A percentile compares a stretch with the other conserved stretches of the same genome.
Conservation (phyloP, 2,113 vertebrate species). For the Hiodon tergisus region DNA sequence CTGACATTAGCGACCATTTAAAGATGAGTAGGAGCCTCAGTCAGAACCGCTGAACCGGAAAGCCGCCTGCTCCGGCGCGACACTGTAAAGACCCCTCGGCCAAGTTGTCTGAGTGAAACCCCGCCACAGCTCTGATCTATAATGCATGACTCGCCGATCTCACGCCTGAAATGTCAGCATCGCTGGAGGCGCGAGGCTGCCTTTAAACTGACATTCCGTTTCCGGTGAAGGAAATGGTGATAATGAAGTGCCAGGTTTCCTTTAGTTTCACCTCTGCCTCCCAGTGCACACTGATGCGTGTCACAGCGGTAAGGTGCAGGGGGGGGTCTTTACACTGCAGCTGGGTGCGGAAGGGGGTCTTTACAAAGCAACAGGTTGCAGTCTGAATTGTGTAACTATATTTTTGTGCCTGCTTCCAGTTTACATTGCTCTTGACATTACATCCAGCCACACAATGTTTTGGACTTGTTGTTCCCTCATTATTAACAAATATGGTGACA, state of each 20-base stretch:
- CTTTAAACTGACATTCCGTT: background rate
- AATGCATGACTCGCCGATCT: conserved; percentile 37
- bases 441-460: background rate
- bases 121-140: conserved; percentile 32
- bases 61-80: background rate
- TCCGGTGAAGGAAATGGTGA: background rate
- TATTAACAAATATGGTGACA: conserved; percentile 20
- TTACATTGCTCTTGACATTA: too few relatives aligned
- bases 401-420: too few relatives aligned
- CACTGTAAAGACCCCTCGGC: background rate
- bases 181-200: conserved; percentile 10
- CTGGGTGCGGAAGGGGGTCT: too few relatives aligned
- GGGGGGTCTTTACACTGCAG: background rate
- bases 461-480: background rate
- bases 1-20: background rate
- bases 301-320: too few relatives aligned
- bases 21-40: background rate
- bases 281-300: too few relatives aligned
- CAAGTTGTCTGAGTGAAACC: conserved; percentile 7
- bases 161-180: conserved; percentile 38
- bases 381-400: background rate
- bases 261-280: too few relatives aligned
- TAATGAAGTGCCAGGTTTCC: background rate
- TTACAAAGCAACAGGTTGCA: background rate
- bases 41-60: background rate